Base-by-base conservation (phyloP, 2,888 invertebrate genomes). In the Choreutis nemorana region DNA sequence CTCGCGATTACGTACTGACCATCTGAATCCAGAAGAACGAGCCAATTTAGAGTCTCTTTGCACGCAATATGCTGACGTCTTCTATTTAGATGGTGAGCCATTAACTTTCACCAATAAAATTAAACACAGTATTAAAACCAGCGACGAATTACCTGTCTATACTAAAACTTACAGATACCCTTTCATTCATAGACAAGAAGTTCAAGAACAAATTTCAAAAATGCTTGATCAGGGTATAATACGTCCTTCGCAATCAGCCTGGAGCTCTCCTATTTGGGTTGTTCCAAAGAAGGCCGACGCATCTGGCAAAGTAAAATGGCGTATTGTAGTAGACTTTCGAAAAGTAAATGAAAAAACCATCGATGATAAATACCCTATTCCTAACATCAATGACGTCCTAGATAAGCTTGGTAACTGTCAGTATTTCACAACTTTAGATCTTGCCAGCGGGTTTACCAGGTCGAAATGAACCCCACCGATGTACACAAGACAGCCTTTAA, bases 401-500 rank as follows among this genome's bases (percentile, higher is more conserved):
- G 45, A 46, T 21, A 44, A 42, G 28, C 18, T 44, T 20, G 42
- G 42, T 0, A 32, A 37, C 1, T 28, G 33, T 6, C 37, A 42
- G 34, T 33, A 40, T 26, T 36, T 36, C 13, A 23, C 28, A 4
- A 29, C 26, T 8, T 6, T 27, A 10, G 37, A 37, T 23, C 20
- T 34, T 11, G 32, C 32, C 7, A 28, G 25, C 3, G 32, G 40
- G 23, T 27, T 27, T 18, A 44, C 26, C 50, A 55, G 32, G 43
- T 55, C 2, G 32, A 34, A 10, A 21, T 21, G 21, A 10, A 35
- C 31, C 40, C 35, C 4, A 16, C 7, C 2, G 41, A 44, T 13
- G 35, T 44, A 4, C 32, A 26, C 1, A 49, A 52, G 29, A 54
- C 50, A 1, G 54, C 40, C 1, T 52, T 54, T 20, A 37, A 34